phyloP scores from a whole-genome alignment of 2,113 vertebrate species.

The Nannospalax galili region DNA sequence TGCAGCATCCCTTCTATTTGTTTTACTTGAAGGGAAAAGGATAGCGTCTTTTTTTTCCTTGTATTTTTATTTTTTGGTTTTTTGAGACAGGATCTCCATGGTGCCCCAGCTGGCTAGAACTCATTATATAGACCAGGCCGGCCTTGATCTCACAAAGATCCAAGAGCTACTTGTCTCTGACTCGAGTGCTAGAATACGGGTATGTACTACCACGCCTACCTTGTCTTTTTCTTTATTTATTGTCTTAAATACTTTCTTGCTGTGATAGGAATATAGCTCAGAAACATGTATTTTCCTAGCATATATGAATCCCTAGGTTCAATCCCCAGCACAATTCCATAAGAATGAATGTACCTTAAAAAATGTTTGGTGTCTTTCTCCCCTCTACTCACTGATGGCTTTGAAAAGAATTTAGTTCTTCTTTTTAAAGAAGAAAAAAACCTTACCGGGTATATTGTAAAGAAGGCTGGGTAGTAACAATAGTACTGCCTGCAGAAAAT shows the following conservation, averaged over 20 bases:
- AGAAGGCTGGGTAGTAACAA: background rate
- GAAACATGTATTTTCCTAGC: background rate
- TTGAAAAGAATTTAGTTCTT: background rate
- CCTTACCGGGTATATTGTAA: background rate
- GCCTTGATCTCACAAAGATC: no score
- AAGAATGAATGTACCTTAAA: background rate
- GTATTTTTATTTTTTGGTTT: background rate
- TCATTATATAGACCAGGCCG: background rate
- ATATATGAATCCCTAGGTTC: background rate
- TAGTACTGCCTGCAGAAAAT: background rate
- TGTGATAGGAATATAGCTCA: background rate
- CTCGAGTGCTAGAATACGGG: no score
- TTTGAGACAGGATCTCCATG: background rate
- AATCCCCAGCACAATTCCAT: background rate
- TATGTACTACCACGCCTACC: background rate
- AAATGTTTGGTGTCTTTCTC: background rate
- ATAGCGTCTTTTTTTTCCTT: slow-evolving; percentile 65
- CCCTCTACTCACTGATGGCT: background rate
- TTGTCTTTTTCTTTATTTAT: background rate
- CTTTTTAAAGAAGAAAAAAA: background rate
- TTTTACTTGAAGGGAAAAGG: slow-evolving; percentile 73
- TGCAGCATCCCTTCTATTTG: slow-evolving; percentile 74
- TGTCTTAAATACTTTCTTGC: background rate
- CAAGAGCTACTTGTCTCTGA: no score
- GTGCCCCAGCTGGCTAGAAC: no score